Evolutionary conservation across 2,113 vertebrate genomes (phyloP).

Genomic region (Isichthys henryi): DNA sequence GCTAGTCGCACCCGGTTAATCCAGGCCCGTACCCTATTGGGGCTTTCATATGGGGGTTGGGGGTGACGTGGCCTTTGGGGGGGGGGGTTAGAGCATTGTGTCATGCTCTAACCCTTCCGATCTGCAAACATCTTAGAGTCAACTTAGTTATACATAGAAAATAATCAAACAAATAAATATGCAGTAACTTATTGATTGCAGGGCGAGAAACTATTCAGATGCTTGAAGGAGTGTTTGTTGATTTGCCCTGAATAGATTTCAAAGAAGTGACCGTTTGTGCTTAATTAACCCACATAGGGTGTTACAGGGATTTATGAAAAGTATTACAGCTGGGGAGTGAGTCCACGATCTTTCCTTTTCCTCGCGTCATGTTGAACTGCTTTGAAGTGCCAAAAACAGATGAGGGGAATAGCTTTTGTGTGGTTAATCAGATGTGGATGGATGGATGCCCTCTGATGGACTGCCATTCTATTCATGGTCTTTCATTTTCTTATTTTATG

Average conservation of each 20-base stretch:
- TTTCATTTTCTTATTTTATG: neutral
- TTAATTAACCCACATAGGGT: neutral
- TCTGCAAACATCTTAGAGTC: neutral
- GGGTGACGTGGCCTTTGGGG: neutral
- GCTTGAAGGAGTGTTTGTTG: neutral
- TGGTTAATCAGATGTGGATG: neutral
- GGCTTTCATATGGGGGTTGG: neutral
- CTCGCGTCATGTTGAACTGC: neutral
- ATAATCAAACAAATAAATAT: neutral
- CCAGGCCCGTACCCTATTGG: neutral
- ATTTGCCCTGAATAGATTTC: neutral
- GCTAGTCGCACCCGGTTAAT: neutral
- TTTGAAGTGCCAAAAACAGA: neutral
- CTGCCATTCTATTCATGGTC: neutral
- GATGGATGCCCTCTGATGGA: neutral
- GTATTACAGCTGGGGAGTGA: neutral
- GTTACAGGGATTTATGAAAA: neutral
- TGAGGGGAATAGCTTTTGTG: neutral
- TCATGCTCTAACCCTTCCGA: neutral
- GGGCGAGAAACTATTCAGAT: neutral
- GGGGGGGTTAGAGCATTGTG: neutral
- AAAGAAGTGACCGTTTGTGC: neutral
- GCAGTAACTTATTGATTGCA: neutral
- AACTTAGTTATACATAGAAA: neutral
- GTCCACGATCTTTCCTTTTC: neutral